Conservation (phyloP, 2,797 vertebrate species). For the Distichodus sexfasciatus region DNA sequence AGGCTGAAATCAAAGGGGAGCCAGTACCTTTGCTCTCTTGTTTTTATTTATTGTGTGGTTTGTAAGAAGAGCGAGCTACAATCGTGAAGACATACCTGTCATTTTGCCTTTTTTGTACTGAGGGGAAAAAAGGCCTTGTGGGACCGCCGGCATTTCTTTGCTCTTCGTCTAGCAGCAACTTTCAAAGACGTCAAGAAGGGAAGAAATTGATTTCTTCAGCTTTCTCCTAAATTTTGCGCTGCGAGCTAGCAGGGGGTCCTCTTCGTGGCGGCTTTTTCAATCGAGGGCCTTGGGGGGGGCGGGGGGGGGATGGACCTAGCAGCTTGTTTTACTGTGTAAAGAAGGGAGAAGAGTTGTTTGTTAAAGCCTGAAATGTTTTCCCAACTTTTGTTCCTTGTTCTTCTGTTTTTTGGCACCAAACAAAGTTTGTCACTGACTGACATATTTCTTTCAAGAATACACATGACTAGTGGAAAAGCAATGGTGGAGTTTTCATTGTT, state of each 20-base stretch:
- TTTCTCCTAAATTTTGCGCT: conserved; percentile 63
- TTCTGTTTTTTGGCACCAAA: conserved; percentile 45
- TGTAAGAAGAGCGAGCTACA: conserved; percentile 71
- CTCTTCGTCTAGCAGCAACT: conserved; percentile 68
- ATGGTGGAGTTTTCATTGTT: neutral
- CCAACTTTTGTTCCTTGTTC: conserved; percentile 54
- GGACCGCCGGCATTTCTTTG: conserved; percentile 70
- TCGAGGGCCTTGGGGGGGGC: conserved; percentile 65
- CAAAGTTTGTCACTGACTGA: conserved; percentile 11
- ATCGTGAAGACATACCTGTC: conserved; percentile 72
- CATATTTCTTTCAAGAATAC: neutral
- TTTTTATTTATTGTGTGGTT: conserved; percentile 74
- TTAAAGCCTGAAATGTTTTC: conserved; percentile 62
- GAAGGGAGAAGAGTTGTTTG: conserved; percentile 26
- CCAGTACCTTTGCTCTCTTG: conserved; percentile 65
- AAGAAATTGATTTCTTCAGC: conserved; percentile 73
- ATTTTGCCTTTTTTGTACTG: conserved; percentile 62
- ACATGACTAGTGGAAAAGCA: conserved; percentile 10
- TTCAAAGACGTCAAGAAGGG: conserved; percentile 76
- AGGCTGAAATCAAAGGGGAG: conserved; percentile 70
- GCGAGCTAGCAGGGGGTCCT: conserved; percentile 75
- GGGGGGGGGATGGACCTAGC: conserved; percentile 59
- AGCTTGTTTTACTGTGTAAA: conserved; percentile 61
- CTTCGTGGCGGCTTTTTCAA: conserved; percentile 68
- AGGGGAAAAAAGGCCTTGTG: conserved; percentile 66